These are phyloP conservation scores for Heliconius congener DNA, from an alignment of 1,140 invertebrate species.

Conservation along the genomic window DNA sequence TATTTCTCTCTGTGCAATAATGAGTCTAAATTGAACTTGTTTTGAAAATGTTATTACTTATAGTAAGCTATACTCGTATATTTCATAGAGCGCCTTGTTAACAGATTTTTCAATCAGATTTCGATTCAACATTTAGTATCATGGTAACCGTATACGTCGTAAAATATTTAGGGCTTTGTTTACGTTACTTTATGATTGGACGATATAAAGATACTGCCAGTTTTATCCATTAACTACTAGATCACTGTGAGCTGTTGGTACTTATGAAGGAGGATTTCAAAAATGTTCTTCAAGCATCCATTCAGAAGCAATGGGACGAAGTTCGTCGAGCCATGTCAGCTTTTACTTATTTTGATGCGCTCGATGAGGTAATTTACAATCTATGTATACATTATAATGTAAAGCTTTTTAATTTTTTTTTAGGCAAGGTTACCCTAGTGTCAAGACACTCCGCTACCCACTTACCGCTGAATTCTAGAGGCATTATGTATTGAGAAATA, in stretches of 20 bases:
- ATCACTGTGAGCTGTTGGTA: constrained; percentile 79
- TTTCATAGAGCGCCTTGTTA: not conserved
- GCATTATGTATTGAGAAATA: too few relatives aligned
- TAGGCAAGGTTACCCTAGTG: too few relatives aligned
- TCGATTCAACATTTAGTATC: constrained; percentile 34
- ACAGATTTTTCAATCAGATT: not conserved
- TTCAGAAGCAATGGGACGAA: constrained; percentile 83
- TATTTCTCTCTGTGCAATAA: too few relatives aligned
- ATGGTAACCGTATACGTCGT: constrained; percentile 35
- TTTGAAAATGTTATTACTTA: too few relatives aligned
- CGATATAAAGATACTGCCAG: not conserved
- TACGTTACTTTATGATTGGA: constrained; percentile 17
- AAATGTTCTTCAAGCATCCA: constrained; percentile 80
- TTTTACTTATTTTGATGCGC: constrained; percentile 85
- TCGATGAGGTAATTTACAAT: constrained; percentile 76
- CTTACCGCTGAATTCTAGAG: too few relatives aligned
- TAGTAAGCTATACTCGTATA: not conserved
- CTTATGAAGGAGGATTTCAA: constrained; percentile 83
- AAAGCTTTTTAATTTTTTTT: too few relatives aligned
- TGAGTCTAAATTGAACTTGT: too few relatives aligned
- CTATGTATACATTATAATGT: not conserved
- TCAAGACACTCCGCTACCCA: too few relatives aligned
- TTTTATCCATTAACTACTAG: constrained; percentile 50
- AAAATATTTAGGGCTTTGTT: constrained; percentile 29
- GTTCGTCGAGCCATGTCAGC: constrained; percentile 82